Conservation (phyloP, 1,140 invertebrate species). For the Orius insidiosus region DNA sequence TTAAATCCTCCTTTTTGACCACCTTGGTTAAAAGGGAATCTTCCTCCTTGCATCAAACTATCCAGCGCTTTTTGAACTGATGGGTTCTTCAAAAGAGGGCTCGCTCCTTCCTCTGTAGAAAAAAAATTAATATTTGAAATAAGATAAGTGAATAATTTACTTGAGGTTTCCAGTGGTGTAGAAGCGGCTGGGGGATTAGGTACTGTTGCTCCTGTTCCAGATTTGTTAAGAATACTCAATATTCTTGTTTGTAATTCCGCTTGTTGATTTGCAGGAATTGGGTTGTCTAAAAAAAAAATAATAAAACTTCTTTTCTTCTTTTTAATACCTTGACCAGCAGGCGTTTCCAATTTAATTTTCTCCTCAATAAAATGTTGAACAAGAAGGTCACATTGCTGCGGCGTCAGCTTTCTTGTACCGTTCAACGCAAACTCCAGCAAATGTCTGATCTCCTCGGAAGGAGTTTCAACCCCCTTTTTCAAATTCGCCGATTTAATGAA, state of each 20-base stretch:
- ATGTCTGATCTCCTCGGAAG: constrained; percentile 50
- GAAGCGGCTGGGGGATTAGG: constrained; percentile 21
- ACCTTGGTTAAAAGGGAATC: not conserved
- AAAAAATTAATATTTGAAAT: too few relatives aligned
- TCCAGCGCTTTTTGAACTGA: constrained; percentile 59
- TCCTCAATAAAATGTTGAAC: constrained; percentile 58
- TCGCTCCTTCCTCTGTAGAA: constrained; percentile 22
- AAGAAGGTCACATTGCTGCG: constrained; percentile 61
- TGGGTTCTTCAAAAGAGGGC: constrained; percentile 46
- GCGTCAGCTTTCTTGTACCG: constrained; percentile 59
- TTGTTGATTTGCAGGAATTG: constrained; percentile 29
- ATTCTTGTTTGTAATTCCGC: constrained; percentile 69
- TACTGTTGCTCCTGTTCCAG: constrained; percentile 16
- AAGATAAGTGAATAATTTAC: too few relatives aligned
- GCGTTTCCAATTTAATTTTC: constrained; percentile 39
- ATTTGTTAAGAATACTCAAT: constrained; percentile 58
- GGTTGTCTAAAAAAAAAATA: not conserved
- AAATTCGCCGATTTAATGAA: constrained; percentile 36
- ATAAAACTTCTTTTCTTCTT: not conserved
- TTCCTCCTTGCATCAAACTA: constrained; percentile 42
- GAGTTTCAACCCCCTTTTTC: constrained; percentile 26
- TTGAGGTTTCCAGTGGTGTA: constrained; percentile 22
- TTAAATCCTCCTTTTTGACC: too few relatives aligned
- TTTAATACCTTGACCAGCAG: not conserved
- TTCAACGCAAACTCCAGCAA: constrained; percentile 54